Conservation (phyloP, 2,888 invertebrate species). For the Drosophila melanocephala region DNA sequence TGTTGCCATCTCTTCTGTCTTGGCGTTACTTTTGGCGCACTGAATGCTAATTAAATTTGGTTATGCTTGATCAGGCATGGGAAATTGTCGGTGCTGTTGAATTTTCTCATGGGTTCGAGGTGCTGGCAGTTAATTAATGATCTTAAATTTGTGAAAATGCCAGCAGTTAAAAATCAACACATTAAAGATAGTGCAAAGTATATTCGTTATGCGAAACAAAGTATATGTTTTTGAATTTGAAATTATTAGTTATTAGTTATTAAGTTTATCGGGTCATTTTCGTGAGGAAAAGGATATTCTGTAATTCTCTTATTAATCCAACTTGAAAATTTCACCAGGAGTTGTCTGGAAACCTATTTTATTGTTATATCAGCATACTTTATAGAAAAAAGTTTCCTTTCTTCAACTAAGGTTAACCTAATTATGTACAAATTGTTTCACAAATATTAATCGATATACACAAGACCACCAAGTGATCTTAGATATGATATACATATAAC, state of each 20-base stretch:
- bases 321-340: not conserved
- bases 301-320: not conserved
- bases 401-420: not conserved
- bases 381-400: not conserved
- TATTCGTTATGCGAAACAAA: not conserved
- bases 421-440: not conserved
- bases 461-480: not conserved
- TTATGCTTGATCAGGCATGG: conserved; percentile 73
- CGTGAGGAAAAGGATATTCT: not conserved
- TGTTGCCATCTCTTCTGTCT: conserved; percentile 20
- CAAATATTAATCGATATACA: not conserved
- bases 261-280: not conserved
- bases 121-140: conserved; percentile 17
- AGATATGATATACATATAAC: not conserved
- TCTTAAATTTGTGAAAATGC: not conserved
- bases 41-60: conserved; percentile 31
- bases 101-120: conserved; percentile 6
- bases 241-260: not conserved
- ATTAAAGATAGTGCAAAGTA: not conserved
- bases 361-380: not conserved
- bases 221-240: not conserved
- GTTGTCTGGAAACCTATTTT: not conserved
- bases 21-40: conserved; percentile 51
- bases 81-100: conserved; percentile 47
- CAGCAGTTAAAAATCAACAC: not conserved